Base-by-base conservation (phyloP, 2,113 vertebrate genomes). In the Chiloscyllium plagiosum region DNA sequence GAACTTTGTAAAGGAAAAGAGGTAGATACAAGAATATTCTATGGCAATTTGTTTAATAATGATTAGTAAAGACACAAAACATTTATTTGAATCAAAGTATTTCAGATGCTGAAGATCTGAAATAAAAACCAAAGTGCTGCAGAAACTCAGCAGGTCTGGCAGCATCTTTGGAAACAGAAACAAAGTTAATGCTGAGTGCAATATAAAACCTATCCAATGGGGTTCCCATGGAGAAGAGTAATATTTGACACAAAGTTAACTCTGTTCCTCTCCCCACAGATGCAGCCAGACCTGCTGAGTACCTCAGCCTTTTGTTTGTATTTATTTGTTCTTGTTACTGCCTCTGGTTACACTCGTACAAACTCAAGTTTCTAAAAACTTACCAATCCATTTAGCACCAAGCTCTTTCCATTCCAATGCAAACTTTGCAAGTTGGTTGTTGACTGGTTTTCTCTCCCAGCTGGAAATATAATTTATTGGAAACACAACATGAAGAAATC, bases 361-460 rank as follows among this genome's bases (percentile, higher is more conserved):
- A 61, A 42, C 33, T 94, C 7, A 42, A 24, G 7, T 68, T 66
- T 94, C 66, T 72, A 47, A 96, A n/a, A 85, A 94, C 96, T 96
- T 19, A 98, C 98, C 98, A 56, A 98, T 98, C 96, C 98, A 97
- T 95, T 96, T 96, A 12, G 98, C 97, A 0, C 98, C 98, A 96
- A 97, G 97, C 83, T 97, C 96, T 96, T 97, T 80, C 98, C 98
- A 98, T 3, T 96, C 97, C 1, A 90, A 76, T 94, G 97, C 97
- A 10, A 98, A 96, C 13, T 96, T 96, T 68, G 96, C 80, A 20
- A 97, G 96, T 10, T 96, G 89, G 3, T 42, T 76, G 65, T 93
- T 70, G 37, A 96, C 83, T 78, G 7, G 96, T 92, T 96, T 61
- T 15, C 42, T 68, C 96, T 76, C 96, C 98, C 98, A 98, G 89